phyloP scores from a whole-genome alignment of 2,888 invertebrate species.

The Mechanitis mazaeus region DNA sequence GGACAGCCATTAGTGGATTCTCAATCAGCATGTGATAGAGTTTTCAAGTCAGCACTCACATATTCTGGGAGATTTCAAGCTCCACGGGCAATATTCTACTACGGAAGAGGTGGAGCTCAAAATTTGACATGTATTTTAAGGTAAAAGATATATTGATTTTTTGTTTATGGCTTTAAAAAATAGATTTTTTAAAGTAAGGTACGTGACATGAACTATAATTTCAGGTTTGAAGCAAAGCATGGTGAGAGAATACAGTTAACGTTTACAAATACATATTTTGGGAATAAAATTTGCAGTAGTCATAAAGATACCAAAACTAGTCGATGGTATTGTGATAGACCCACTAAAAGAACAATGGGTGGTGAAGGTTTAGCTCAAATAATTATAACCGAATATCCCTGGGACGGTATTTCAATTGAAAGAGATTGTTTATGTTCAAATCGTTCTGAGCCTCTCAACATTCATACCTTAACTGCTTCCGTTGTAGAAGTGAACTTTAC shows the following conservation, averaged over 20 bases:
- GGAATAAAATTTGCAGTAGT: conserved; percentile 81
- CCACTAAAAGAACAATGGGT: conserved; percentile 61
- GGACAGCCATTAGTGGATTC: conserved; percentile 77
- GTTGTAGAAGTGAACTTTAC: conserved; percentile 85
- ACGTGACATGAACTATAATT: conserved; percentile 21
- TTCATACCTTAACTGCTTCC: conserved; percentile 82
- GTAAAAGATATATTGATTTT: conserved; percentile 36
- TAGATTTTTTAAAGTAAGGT: not conserved
- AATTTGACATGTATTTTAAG: conserved; percentile 85
- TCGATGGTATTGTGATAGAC: conserved; percentile 82
- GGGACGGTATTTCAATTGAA: conserved; percentile 80
- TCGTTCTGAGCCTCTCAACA: conserved; percentile 79
- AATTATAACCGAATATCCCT: conserved; percentile 82
- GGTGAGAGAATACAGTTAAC: conserved; percentile 83
- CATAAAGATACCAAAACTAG: conserved; percentile 81
- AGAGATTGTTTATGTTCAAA: conserved; percentile 86
- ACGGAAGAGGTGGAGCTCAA: conserved; percentile 86
- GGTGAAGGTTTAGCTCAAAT: conserved; percentile 78
- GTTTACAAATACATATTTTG: conserved; percentile 82
- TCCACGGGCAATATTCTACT: conserved; percentile 88
- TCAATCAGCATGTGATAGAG: conserved; percentile 79
- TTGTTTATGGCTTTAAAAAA: not conserved
- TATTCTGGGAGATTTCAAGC: conserved; percentile 82
- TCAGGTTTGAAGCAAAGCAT: conserved; percentile 81
- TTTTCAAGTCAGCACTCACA: conserved; percentile 74